These are phyloP conservation scores for Varecia variegata DNA, from an alignment of 2,797 vertebrate species.

Conservation along the genomic window DNA sequence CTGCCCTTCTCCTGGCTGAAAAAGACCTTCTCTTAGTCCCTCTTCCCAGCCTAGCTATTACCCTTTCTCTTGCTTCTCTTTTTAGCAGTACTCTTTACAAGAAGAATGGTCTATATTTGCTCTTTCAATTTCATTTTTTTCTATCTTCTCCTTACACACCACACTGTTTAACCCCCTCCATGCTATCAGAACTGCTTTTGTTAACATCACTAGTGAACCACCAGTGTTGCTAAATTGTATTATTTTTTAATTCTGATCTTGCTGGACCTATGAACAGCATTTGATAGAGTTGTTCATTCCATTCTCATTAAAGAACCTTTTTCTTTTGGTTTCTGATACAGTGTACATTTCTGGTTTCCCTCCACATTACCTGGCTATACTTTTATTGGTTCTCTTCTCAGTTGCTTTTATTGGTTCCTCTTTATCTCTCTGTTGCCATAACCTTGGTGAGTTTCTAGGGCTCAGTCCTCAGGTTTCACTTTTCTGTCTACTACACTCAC, in stretches of 20 bases:
- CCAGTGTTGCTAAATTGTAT: background rate
- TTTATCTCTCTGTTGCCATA: background rate
- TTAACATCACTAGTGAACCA: background rate
- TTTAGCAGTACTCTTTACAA: background rate
- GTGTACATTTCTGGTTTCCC: background rate
- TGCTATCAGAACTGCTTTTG: background rate
- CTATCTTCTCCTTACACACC: background rate
- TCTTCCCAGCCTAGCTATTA: background rate
- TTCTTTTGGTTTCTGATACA: background rate
- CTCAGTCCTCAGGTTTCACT: background rate
- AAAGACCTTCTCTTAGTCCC: background rate
- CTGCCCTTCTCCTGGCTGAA: background rate
- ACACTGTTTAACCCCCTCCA: background rate
- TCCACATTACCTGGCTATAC: background rate
- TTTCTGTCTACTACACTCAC: background rate
- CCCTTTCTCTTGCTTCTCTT: background rate
- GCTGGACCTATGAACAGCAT: background rate
- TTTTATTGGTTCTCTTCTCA: background rate
- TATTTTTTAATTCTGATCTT: background rate
- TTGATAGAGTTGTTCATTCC: background rate
- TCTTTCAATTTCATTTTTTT: background rate
- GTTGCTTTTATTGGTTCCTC: background rate
- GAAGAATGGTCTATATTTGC: background rate
- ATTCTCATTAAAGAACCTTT: background rate
- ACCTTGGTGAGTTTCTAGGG: background rate